Evolutionary conservation across 2,888 invertebrate genomes (phyloP), one percentile per base, ranked within the genome.

Genomic region (Pherbina coryleti): DNA sequence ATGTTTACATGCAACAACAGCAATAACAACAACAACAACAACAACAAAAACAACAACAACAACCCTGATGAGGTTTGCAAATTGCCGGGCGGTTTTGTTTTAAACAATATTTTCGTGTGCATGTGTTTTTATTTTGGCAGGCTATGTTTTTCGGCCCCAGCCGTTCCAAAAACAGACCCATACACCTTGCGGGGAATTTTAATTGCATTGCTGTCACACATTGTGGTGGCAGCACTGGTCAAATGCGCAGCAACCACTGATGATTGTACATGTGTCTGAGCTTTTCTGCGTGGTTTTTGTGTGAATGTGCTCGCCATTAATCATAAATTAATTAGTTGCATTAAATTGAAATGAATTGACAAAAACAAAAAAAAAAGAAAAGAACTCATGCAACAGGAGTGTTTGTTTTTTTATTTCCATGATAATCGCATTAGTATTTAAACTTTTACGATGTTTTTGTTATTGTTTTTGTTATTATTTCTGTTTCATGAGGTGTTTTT

Each of bases 321-420:
- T 74, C 74, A 74, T 74, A 74, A 74, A 74, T 74, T 64, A 74
- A 74, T 74, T 74, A 74, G 64, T 64, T 74, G 51, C 19, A 64
- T 74, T 31, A 44, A 74, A 74, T 74, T 74, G 19, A 66, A 31
- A 51, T 31, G 17, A 74, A 74, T 74, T 74, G 19, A 66, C n/a
- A 51, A 31, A 53, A 62, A 53, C 64, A 74, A 66, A 28, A 51
- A 31, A 53, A 62, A 53, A 74, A 74, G 11, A 53, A 51, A 22
- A 19, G 53, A 28, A 49, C 28, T 31, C 64, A 53, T 28, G 51
- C 51, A 74, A 62, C 64, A 64, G 64, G 53, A 74, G n/a, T 74
- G 28, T 28, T 11, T 28, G 44, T 64, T 64, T 64, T n/a, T 34
- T 64, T 64, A n/a, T 64, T 53, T 28, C 19, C 31, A 55, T n/a